Conservation (phyloP, 2,113 vertebrate species). For the Psephotus haematonotus region DNA sequence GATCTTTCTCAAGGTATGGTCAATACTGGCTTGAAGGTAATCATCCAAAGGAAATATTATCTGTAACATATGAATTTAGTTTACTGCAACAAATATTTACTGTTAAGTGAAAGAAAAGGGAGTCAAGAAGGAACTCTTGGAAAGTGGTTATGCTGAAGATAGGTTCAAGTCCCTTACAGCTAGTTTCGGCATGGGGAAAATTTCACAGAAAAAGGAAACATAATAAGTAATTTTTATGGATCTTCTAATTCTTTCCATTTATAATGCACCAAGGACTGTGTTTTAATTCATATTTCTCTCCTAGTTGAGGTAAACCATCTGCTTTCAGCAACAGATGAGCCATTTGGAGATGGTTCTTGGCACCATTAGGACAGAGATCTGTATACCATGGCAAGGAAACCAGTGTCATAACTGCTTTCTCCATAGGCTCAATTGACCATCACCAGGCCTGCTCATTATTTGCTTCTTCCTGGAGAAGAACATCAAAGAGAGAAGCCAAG, state of each 20-base stretch:
- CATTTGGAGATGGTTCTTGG: not conserved
- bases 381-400: not conserved
- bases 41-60: not conserved
- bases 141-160: not conserved
- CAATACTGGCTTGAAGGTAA: not conserved
- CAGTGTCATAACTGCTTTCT: not conserved
- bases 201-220: not conserved
- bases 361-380: not conserved
- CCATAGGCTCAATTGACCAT: not conserved
- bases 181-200: not conserved
- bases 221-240: not conserved
- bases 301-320: not conserved
- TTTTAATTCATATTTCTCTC: not conserved
- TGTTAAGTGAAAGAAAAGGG: not conserved
- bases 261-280: not conserved
- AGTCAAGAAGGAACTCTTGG: not conserved
- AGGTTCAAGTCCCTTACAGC: not conserved
- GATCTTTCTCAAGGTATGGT: not conserved
- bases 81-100: not conserved
- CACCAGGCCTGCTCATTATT: not conserved
- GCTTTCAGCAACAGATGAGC: not conserved
- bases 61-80: rapidly evolving
- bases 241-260: not conserved
- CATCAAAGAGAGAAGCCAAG: not conserved
- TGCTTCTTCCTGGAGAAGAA: not conserved